Conservation (phyloP, 1,140 invertebrate species). For the Drosophila tsacasi region DNA sequence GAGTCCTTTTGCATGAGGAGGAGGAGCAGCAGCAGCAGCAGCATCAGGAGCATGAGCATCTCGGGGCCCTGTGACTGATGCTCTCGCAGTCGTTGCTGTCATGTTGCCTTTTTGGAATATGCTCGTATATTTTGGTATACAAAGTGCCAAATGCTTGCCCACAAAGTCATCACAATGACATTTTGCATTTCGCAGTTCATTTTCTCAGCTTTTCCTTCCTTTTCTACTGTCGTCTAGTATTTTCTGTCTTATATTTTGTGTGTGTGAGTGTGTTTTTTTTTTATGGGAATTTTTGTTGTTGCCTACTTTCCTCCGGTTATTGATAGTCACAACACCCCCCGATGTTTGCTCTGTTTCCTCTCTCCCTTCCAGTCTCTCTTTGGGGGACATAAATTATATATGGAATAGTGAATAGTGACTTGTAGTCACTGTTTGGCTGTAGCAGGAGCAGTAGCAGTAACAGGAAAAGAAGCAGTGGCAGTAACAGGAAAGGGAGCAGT, state of each 20-base stretch:
- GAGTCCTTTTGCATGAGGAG: too few relatives aligned
- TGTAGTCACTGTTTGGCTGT: constrained; percentile 1
- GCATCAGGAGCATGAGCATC: not conserved
- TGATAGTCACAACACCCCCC: constrained; percentile 24
- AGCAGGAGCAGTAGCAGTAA: not conserved
- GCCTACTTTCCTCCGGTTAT: constrained; percentile 30
- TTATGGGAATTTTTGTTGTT: constrained; percentile 23
- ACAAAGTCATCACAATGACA: constrained; percentile 69
- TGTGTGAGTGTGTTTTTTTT: constrained; percentile 5
- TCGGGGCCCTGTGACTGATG: constrained; percentile 16
- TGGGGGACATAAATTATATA: constrained; percentile 29
- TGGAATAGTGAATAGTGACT: constrained; percentile 17
- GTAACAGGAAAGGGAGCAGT: not conserved
- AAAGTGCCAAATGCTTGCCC: constrained; percentile 45
- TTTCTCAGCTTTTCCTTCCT: not conserved
- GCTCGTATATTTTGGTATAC: constrained; percentile 43
- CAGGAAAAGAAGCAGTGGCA: not conserved
- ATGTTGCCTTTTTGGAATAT: constrained; percentile 40
- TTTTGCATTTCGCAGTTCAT: constrained; percentile 54
- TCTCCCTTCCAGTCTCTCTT: not conserved
- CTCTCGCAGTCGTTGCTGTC: constrained; percentile 19
- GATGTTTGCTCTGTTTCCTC: not conserved
- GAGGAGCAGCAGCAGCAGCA: not conserved
- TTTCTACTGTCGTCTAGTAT: not conserved
- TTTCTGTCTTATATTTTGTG: constrained; percentile 3